These are phyloP conservation scores for Drosophila pseudotalamancana DNA, from an alignment of 2,888 invertebrate species.

Conservation along the genomic window DNA sequence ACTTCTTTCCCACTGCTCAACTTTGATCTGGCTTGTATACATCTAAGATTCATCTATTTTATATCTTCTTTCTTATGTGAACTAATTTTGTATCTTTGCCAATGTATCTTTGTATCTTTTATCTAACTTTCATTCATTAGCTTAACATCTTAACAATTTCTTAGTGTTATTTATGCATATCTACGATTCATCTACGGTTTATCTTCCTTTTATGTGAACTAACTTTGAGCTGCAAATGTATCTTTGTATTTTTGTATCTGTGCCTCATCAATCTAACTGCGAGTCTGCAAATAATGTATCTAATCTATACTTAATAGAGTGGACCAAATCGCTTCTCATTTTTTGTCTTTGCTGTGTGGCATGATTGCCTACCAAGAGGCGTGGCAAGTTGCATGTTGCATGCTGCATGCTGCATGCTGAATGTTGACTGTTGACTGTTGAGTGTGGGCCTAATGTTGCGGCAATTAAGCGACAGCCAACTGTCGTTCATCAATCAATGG, in stretches of 20 bases:
- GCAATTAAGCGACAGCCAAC: constrained; percentile 49
- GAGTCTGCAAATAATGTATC: constrained; percentile 27
- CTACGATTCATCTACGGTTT: not conserved
- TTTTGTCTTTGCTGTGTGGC: not conserved
- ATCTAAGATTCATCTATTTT: too few species aligned
- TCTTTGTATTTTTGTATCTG: not conserved
- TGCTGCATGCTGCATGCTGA: too few species aligned
- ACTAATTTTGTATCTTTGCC: not conserved
- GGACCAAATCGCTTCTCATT: not conserved
- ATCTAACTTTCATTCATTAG: not conserved
- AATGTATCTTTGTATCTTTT: not conserved
- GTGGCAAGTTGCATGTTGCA: constrained; percentile 21
- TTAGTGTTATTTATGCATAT: not conserved
- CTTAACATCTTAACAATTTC: too few species aligned
- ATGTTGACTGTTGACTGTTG: too few species aligned
- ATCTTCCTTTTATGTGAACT: not conserved
- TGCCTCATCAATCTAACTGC: constrained; percentile 5
- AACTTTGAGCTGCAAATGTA: not conserved
- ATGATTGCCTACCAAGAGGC: constrained; percentile 7
- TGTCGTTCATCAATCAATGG: constrained; percentile 56
- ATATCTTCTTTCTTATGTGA: too few species aligned
- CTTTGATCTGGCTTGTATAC: too few species aligned
- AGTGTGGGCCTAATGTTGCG: constrained; percentile 46
- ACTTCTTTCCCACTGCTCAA: too few species aligned
- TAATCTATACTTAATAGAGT: constrained; percentile 33